Evolutionary conservation across 2,797 vertebrate species (phyloP), one percentile per base, ranked within the genome.

Genomic region (Pangasius mekongensis): DNA sequence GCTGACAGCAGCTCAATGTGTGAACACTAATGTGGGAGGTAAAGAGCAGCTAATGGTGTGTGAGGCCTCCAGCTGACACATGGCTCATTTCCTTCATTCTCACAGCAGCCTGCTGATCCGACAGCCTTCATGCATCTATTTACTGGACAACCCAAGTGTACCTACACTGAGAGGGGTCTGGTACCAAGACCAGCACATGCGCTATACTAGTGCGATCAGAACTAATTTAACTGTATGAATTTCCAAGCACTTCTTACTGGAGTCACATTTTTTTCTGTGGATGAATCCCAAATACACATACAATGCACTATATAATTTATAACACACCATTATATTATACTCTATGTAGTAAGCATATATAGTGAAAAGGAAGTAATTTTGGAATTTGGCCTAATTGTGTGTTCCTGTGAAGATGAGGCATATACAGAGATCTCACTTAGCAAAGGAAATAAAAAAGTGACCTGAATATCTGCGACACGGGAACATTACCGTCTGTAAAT

Each of bases 41-140:
- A 58, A 56, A 88, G n/a, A 87, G 73, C 86, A 82, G 82, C 64
- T 86, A 87, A 88, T 89, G 87, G 64, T 64, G 87, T 77, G 64
- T 66, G 76, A 87, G 22, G 56, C 52, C 39, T 90, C 54, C 36
- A 62, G 78, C 84, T 76, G 87, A 84, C 86, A 86, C 85, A 89
- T 58, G 43, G 74, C 82, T 78, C 10, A 36, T 83, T 84, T 89
- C 62, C 81, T 87, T 88, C 58, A n/a, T 47, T 62, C 83, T 4
- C 62, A 71, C 74, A 66, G 47, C 58, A 83, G 58, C 49, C 83
- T 64, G 7, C 22, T 54, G 27, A 30, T 54, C 73, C 54, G 47
- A 49, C 74, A 88, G 77, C 47, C 86, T 64, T 76, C 67, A 56
- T 7, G 58, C 89, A 74, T 85, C 36, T 43, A 56, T 36, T 39